phyloP scores from a whole-genome alignment of 2,888 invertebrate genomes.

The Lissocephala sabroskyi region DNA sequence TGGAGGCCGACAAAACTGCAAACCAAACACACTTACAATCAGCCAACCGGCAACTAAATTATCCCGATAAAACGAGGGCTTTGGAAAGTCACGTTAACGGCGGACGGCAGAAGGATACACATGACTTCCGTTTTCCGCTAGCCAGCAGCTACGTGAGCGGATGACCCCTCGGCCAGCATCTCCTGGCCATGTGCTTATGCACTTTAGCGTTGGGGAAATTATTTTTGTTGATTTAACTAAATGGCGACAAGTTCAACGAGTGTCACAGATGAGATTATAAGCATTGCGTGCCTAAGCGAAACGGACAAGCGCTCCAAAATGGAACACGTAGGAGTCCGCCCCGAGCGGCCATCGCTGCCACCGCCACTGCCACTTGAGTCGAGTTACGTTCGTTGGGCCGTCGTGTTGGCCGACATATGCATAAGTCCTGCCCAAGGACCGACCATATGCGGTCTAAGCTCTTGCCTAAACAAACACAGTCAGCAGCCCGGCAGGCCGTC shows the following conservation, averaged over 20 bases:
- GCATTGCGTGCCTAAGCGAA: conserved; percentile 19
- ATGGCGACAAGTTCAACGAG: conserved; percentile 64
- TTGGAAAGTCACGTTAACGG: not conserved
- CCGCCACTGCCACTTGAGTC: conserved; percentile 21
- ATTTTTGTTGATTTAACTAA: conserved; percentile 63
- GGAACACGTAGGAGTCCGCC: not conserved
- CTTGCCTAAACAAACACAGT: conserved; percentile 58
- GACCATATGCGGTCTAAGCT: conserved; percentile 25
- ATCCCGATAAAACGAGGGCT: conserved; percentile 52
- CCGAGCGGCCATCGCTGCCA: not conserved
- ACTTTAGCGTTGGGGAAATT: conserved; percentile 26
- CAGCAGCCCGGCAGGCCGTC: not conserved
- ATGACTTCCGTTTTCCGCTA: conserved; percentile 38
- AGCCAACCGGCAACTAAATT: conserved; percentile 46
- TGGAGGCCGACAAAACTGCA: not conserved
- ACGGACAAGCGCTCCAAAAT: not conserved
- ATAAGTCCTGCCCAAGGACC: conserved; percentile 26
- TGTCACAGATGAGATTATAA: conserved; percentile 62
- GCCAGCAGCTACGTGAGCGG: conserved; percentile 10
- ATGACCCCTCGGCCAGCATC: too few relatives aligned
- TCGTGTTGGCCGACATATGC: conserved; percentile 28
- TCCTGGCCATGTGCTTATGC: too few relatives aligned
- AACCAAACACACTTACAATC: conserved; percentile 39
- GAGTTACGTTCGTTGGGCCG: conserved; percentile 18
- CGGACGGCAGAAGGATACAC: conserved; percentile 38